These are phyloP conservation scores for Penaeus chinensis DNA, from an alignment of 1,140 invertebrate genomes.

Conservation along the genomic window DNA sequence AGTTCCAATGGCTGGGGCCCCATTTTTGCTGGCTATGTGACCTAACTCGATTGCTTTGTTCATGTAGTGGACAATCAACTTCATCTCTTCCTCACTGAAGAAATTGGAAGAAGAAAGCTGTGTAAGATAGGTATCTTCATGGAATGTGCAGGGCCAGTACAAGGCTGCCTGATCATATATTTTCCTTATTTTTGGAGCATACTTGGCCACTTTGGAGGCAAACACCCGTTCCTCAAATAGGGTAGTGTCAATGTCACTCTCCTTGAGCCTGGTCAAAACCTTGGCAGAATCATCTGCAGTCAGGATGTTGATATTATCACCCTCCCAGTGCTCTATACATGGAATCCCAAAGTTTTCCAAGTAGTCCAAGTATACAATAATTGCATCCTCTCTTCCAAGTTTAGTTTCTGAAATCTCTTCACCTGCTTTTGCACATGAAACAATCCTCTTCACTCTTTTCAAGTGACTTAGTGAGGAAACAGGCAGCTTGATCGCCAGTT, in stretches of 20 bases:
- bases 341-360: slow-evolving; percentile 38
- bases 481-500: slow-evolving; percentile 48
- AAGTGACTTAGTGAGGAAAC: slow-evolving; percentile 56
- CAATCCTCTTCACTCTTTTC: slow-evolving; percentile 52
- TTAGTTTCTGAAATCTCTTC: not conserved
- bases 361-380: slow-evolving; percentile 31
- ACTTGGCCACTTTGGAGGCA: slow-evolving; percentile 33
- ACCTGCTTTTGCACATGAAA: not conserved
- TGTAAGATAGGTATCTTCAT: slow-evolving; percentile 58
- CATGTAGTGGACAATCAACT: slow-evolving; percentile 76
- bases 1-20: slow-evolving; percentile 54
- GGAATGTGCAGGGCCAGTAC: slow-evolving; percentile 58
- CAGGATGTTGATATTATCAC: slow-evolving; percentile 17
- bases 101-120: slow-evolving; percentile 69
- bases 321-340: slow-evolving; percentile 1
- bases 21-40: slow-evolving; percentile 63
- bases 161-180: slow-evolving; percentile 54
- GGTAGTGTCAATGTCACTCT: slow-evolving; percentile 29
- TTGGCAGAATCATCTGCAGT: not conserved
- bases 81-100: slow-evolving; percentile 74
- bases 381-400: not conserved
- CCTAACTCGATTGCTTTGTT: slow-evolving; percentile 73
- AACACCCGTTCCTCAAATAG: slow-evolving; percentile 25
- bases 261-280: slow-evolving; percentile 22
- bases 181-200: slow-evolving; percentile 46